A percentile compares a stretch with the other conserved stretches of the same genome.
Evolutionary conservation across 2,888 invertebrate species (phyloP).

Genomic region (Seladonia tumulorum): DNA sequence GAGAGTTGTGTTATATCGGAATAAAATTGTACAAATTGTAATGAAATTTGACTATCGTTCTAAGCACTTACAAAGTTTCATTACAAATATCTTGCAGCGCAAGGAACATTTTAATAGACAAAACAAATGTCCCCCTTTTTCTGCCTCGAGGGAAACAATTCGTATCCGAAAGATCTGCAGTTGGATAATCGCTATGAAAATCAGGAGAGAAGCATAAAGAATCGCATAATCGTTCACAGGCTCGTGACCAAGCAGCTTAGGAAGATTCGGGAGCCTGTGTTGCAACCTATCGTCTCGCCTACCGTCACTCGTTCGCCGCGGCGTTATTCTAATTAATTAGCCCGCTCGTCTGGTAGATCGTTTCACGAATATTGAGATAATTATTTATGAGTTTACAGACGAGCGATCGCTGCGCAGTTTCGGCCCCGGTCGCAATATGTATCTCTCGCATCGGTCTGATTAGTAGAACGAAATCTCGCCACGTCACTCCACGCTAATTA

Average conservation of each 20-base stretch:
- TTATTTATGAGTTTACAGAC: slow-evolving; percentile 41
- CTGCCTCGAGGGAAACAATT: too few species aligned
- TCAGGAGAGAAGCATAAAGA: background rate
- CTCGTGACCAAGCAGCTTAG: background rate
- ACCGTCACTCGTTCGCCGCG: slow-evolving; percentile 6
- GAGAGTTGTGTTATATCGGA: too few species aligned
- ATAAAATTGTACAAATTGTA: too few species aligned
- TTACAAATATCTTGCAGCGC: too few species aligned
- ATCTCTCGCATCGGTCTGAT: slow-evolving; percentile 54
- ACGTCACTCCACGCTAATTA: slow-evolving; percentile 58
- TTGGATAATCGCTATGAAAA: background rate
- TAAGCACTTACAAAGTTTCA: too few species aligned
- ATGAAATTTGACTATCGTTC: too few species aligned
- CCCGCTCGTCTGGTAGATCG: slow-evolving; percentile 44
- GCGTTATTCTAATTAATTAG: slow-evolving; percentile 59
- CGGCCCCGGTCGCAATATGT: slow-evolving; percentile 43
- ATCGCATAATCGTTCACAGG: background rate
- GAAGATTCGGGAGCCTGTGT: slow-evolving; percentile 23
- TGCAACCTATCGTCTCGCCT: slow-evolving; percentile 9
- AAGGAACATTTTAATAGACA: too few species aligned
- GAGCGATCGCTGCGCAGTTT: slow-evolving; percentile 45
- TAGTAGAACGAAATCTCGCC: slow-evolving; percentile 43
- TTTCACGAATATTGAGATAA: slow-evolving; percentile 59
- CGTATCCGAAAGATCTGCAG: background rate
- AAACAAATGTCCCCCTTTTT: too few species aligned